Conservation (phyloP, 1,140 invertebrate species). For the Caenorhabditis tropicalis region DNA sequence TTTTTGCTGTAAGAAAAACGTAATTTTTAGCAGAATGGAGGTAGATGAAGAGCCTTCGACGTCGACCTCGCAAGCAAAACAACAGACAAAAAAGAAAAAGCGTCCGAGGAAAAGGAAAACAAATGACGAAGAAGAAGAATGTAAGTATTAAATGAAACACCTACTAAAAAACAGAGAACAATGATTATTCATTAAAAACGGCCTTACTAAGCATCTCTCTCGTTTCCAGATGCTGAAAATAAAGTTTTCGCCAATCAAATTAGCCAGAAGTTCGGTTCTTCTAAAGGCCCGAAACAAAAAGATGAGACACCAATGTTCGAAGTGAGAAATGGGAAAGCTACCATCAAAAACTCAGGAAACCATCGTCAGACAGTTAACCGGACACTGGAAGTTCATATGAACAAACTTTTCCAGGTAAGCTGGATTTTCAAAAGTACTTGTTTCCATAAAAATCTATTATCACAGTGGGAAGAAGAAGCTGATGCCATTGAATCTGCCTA, state of each 20-base stretch:
- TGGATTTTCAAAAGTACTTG: too few relatives aligned
- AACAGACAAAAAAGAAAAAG: not conserved
- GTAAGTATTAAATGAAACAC: not conserved
- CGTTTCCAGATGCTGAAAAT: slow-evolving; percentile 5
- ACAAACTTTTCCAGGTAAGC: slow-evolving; percentile 1
- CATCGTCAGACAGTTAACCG: not conserved
- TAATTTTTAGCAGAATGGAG: not conserved
- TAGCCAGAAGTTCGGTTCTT: not conserved
- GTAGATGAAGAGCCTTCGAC: not conserved
- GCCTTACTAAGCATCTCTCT: too few relatives aligned
- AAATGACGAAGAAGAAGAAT: not conserved
- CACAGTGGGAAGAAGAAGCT: slow-evolving; percentile 10
- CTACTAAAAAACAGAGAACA: too few relatives aligned
- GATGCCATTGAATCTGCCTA: slow-evolving; percentile 11
- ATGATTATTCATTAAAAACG: too few relatives aligned
- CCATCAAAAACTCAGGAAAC: slow-evolving; percentile 19
- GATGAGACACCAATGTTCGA: slow-evolving; percentile 29
- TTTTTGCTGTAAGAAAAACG: not conserved
- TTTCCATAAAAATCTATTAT: not conserved
- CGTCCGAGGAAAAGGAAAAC: not conserved
- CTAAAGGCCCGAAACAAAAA: not conserved
- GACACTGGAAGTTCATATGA: slow-evolving; percentile 11
- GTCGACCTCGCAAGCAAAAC: not conserved
- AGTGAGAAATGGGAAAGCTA: not conserved
- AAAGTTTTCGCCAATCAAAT: not conserved